Evolutionary conservation across 2,888 invertebrate species (phyloP).

Genomic region (Crocallis elinguaria): DNA sequence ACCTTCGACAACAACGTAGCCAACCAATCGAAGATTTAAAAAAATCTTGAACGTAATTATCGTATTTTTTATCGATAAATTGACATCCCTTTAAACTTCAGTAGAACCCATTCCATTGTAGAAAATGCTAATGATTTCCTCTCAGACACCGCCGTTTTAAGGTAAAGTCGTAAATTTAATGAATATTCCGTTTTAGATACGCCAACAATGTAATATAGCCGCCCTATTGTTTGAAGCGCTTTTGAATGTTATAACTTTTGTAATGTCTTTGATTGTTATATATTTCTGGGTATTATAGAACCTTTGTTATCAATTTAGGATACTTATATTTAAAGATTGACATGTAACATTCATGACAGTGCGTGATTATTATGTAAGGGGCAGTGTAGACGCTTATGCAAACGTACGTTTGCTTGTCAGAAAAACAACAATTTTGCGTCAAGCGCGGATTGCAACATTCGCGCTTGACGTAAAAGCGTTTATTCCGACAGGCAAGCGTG

Average conservation of each 20-base stretch:
- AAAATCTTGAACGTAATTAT: too few species aligned
- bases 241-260: conserved; percentile 32
- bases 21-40: too few species aligned
- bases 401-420: too few species aligned
- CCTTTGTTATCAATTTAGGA: background rate
- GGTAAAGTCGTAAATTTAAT: conserved; percentile 61
- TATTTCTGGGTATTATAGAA: conserved; percentile 21
- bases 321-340: too few species aligned
- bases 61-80: conserved; percentile 5
- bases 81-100: conserved; percentile 51
- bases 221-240: conserved; percentile 32
- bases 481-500: too few species aligned
- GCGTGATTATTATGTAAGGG: too few species aligned
- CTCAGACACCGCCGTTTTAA: conserved; percentile 62
- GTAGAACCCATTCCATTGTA: conserved; percentile 64
- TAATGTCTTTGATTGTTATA: conserved; percentile 31
- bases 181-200: conserved; percentile 58
- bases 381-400: too few species aligned
- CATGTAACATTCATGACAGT: too few species aligned
- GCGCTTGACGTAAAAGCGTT: too few species aligned
- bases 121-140: conserved; percentile 81
- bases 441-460: too few species aligned
- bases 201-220: conserved; percentile 37
- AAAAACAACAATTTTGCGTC: too few species aligned
- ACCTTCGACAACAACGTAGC: too few species aligned